phyloP scores from a whole-genome alignment of 1,140 invertebrate genomes.

The Nautilus pompilius region DNA sequence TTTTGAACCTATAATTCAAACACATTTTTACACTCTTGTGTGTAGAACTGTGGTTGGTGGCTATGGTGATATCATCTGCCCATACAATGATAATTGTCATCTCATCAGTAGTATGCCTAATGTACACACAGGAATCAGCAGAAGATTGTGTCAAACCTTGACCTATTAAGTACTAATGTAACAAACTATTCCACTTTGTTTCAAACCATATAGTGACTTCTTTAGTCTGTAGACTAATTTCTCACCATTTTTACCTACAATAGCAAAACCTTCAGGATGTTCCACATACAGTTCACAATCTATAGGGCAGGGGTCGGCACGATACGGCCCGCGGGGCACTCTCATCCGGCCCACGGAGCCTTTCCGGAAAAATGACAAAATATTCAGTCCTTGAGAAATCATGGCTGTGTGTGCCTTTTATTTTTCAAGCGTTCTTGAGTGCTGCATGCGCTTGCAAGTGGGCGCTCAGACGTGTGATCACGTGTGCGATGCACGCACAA shows the following conservation, averaged over 20 bases:
- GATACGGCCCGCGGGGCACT: too few relatives aligned
- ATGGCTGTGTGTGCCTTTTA: too few relatives aligned
- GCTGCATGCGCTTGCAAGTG: too few relatives aligned
- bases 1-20: slow-evolving; percentile 5
- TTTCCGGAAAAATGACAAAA: too few relatives aligned
- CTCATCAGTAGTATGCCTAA: slow-evolving; percentile 11
- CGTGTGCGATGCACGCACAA: too few relatives aligned
- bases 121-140: slow-evolving; percentile 25
- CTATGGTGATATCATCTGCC: slow-evolving; percentile 20
- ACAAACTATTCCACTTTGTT: slow-evolving; percentile 23
- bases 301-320: too few relatives aligned
- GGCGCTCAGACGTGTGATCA: too few relatives aligned
- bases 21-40: slow-evolving; percentile 1
- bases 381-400: too few relatives aligned
- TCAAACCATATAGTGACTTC: slow-evolving; percentile 29
- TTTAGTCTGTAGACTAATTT: slow-evolving; percentile 20
- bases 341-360: too few relatives aligned
- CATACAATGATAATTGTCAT: slow-evolving; percentile 22
- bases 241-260: slow-evolving; percentile 1
- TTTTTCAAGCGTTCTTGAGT: too few relatives aligned
- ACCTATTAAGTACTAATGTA: slow-evolving; percentile 48
- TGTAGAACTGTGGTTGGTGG: neutral
- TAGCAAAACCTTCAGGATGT: slow-evolving; percentile 16
- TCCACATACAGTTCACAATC: slow-evolving; percentile 26
- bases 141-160: slow-evolving; percentile 37